Conservation (phyloP, 2,113 vertebrate genomes). For the Columba livia region DNA sequence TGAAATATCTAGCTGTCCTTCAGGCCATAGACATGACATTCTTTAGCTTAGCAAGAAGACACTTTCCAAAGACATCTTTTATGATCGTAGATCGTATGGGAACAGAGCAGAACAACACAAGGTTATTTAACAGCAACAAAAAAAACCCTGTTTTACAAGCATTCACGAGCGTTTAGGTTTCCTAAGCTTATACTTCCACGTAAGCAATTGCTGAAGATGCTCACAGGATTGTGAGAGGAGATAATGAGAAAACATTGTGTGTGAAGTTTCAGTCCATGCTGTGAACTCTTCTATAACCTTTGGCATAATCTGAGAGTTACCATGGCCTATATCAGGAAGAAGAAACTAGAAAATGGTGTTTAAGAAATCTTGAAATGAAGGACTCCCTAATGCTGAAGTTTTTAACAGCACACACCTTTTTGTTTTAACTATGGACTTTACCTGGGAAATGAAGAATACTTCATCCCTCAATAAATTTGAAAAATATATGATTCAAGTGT, state of each 20-base stretch:
- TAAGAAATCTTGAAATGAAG: neutral
- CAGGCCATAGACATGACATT: neutral
- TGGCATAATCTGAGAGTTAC: neutral
- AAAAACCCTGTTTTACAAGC: neutral
- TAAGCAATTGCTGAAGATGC: neutral
- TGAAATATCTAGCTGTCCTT: neutral
- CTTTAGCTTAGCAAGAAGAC: constrained; percentile 8
- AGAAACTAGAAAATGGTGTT: neutral
- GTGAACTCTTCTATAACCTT: constrained; percentile 16
- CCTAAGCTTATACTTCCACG: neutral
- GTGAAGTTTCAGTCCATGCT: constrained; percentile 1
- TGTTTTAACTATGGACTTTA: neutral
- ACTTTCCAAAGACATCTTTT: constrained; percentile 23
- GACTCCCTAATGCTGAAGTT: neutral
- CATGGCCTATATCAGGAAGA: neutral
- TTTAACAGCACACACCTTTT: neutral
- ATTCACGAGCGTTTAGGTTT: neutral
- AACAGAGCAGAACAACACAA: constrained; percentile 6
- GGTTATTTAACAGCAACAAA: neutral
- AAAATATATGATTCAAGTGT: neutral
- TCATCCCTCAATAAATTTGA: neutral
- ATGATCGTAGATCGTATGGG: neutral
- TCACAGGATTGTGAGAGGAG: neutral
- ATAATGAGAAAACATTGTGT: neutral
- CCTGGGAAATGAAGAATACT: neutral